Evolutionary conservation across 2,113 vertebrate species (phyloP), one percentile per base, ranked within the genome.

Genomic region (Oryzias celebensis): DNA sequence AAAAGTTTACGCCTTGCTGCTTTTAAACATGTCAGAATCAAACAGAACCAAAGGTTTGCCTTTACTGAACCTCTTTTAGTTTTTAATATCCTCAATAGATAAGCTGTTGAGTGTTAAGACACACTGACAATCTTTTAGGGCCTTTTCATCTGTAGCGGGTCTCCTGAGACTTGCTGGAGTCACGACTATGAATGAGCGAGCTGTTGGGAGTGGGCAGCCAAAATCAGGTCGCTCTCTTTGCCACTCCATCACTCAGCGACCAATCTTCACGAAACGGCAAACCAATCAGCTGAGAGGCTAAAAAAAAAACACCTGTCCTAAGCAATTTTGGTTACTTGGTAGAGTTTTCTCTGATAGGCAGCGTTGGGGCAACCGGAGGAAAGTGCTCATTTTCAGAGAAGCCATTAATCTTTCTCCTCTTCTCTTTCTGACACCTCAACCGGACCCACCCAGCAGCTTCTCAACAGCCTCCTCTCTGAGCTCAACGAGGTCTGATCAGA

Each of bases 381-480:
- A 75, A 68, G 82, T 71, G 71, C 75, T 74, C 26, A 44, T 80
- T 83, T 48, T 85, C 76, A 83, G 64, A 73, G 65, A 73, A 67
- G 74, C 71, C 88, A 90, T 91, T 90, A 89, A 91, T 92, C 89
- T 91, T 90, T 85, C 87, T 89, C 71, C 68, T 73, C 73, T 83
- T 86, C 83, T 83, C 82, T 71, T 71, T 80, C 60, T 85, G 85
- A 86, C 74, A 90, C 78, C 62, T 85, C 76, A 91, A 81, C 79
- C 78, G 62, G 60, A 81, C 71, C 52, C 75, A 66, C 78, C 77
- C 86, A 83, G 82, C 56, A 52, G 42, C 84, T 87, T 81, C 54
- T 57, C 81, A 81, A 44, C 77, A 47, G 47, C 57, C 77, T 83
- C 57, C 41, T 65, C 79, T 77, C 79, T 69, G 58, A 57, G 61